phyloP scores from a whole-genome alignment of 2,888 invertebrate species.

The Dioctria linearis region DNA sequence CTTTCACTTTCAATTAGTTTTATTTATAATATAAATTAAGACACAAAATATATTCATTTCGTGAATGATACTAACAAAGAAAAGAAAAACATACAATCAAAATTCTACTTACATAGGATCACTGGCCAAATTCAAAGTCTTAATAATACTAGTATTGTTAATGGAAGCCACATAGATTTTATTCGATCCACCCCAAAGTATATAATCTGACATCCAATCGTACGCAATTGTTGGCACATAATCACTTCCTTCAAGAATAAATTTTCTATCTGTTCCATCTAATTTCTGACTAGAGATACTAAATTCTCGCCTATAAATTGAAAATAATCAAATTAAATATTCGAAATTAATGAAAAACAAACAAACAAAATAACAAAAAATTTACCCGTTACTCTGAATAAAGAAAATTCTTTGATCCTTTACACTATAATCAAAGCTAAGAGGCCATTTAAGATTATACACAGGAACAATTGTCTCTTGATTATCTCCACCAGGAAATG shows the following conservation, averaged over 20 bases:
- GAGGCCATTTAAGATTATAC: conserved; percentile 77
- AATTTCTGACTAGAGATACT: conserved; percentile 78
- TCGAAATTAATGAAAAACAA: not conserved
- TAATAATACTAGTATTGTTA: conserved; percentile 73
- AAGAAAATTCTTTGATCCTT: conserved; percentile 77
- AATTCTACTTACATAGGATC: conserved; percentile 73
- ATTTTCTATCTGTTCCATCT: conserved; percentile 75
- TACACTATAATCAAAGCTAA: conserved; percentile 80
- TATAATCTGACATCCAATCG: conserved; percentile 86
- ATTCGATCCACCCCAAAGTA: conserved; percentile 86
- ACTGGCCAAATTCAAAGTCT: conserved; percentile 74
- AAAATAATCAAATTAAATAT: not conserved
- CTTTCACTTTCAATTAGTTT: too few species aligned
- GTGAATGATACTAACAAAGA: too few species aligned
- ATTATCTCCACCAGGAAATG: conserved; percentile 59
- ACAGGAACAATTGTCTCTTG: conserved; percentile 80
- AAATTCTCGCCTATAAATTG: conserved; percentile 65
- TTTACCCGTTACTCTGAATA: conserved; percentile 73
- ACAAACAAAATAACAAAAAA: conserved; percentile 28
- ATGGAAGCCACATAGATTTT: conserved; percentile 80
- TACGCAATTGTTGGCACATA: conserved; percentile 80
- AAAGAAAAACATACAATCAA: too few species aligned
- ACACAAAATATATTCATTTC: too few species aligned
- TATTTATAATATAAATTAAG: too few species aligned
- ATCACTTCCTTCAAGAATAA: conserved; percentile 76